phyloP scores from a whole-genome alignment of 2,888 invertebrate genomes.

The Scrobipalpa costella region DNA sequence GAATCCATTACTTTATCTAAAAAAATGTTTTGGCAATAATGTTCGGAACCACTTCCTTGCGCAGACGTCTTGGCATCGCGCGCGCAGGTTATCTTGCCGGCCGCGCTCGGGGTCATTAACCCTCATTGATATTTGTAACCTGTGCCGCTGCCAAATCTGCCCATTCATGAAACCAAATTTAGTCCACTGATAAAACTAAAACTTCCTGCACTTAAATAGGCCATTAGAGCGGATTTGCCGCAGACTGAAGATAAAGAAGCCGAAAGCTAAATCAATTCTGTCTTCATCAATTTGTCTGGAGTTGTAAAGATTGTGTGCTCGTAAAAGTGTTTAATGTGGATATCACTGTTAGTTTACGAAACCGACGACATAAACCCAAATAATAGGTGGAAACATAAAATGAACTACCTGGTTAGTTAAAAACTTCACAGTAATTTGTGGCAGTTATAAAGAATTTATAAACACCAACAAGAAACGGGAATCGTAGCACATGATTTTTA shows the following conservation, averaged over 20 bases:
- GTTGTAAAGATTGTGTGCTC: constrained; percentile 5
- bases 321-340: constrained; percentile 18
- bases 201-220: constrained; percentile 26
- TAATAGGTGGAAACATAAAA: constrained; percentile 14
- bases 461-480: neutral
- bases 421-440: neutral
- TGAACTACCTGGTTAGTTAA: constrained; percentile 5
- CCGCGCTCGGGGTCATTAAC: constrained; percentile 33
- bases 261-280: constrained; percentile 9
- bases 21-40: neutral
- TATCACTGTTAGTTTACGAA: constrained; percentile 16
- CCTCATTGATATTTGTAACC: constrained; percentile 33
- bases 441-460: neutral
- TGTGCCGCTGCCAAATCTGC: constrained; percentile 53
- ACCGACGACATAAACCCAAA: constrained; percentile 17
- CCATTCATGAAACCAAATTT: constrained; percentile 46
- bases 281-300: constrained; percentile 10
- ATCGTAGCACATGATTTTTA: neutral
- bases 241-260: constrained; percentile 36
- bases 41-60: constrained; percentile 13
- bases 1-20: neutral
- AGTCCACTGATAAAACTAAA: constrained; percentile 40
- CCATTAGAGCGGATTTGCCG: constrained; percentile 41
- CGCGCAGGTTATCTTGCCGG: constrained; percentile 42
- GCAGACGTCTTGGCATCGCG: constrained; percentile 25